A percentile compares a stretch with the other conserved stretches of the same genome.
Evolutionary conservation across 2,888 invertebrate genomes (phyloP).

Genomic region (Caenorhabditis angaria): DNA sequence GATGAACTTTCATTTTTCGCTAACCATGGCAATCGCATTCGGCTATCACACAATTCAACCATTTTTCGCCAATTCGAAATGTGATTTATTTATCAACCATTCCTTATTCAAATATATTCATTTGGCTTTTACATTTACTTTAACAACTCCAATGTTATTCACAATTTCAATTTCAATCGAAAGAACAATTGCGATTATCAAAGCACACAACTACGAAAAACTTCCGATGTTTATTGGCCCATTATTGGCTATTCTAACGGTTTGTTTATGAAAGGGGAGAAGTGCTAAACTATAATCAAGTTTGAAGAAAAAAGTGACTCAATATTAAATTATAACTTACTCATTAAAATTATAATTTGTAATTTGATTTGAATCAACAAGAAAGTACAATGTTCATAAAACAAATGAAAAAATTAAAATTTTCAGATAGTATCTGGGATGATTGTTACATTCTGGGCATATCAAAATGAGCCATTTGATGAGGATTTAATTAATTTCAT

Average conservation of each 20-base stretch:
- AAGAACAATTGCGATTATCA: not conserved
- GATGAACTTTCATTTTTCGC: not conserved
- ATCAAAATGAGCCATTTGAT: constrained; percentile 14
- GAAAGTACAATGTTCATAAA: not conserved
- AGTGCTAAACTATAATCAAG: too few species aligned
- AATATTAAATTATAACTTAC: too few species aligned
- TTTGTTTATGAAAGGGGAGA: too few species aligned
- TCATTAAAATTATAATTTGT: not conserved
- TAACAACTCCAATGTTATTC: not conserved
- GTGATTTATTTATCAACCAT: not conserved
- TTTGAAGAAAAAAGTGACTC: not conserved
- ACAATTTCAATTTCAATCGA: not conserved
- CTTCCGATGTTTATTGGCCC: not conserved
- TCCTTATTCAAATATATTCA: not conserved
- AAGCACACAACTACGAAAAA: not conserved
- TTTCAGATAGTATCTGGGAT: not conserved
- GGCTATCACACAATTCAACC: not conserved
- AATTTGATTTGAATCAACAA: not conserved
- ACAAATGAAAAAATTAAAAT: not conserved
- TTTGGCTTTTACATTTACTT: not conserved
- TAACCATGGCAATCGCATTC: not conserved
- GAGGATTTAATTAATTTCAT: constrained; percentile 19
- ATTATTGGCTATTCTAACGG: not conserved
- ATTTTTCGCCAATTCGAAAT: not conserved
- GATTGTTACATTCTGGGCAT: not conserved